Base-by-base conservation (phyloP, 2,113 vertebrate species). In the Atractosteus spatula region DNA sequence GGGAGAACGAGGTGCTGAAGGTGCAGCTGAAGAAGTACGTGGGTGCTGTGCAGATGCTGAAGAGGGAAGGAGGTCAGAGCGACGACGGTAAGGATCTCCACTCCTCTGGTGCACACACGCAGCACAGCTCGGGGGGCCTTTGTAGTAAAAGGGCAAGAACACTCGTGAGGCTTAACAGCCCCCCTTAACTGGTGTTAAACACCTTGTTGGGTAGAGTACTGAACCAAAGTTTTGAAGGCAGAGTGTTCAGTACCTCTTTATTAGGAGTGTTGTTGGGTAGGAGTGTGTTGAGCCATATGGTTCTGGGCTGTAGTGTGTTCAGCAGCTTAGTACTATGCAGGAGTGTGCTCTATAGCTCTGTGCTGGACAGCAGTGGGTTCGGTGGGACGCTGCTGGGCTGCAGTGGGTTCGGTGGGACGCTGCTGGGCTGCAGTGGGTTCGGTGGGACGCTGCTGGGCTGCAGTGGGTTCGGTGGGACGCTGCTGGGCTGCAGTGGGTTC, bases 1-100 rank as follows among this genome's bases (percentile, higher is more conserved):
- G 97, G 83, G 97, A 99, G 89, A 99, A 99, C 55, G 97, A 99
- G 76, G 97, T 99, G 76, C 93, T 99, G 54, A 99, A 99, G 91
- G 97, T 99, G 78, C 97, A 99, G 72, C 84, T 99, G 79, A 99
- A 98, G 95, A 99, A 99, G 77, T 99, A 99, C 2, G 97, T 99
- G 43, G 97, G 96, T 59, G 97, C 97, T 81, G 97, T 99, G 69
- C 97, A 99, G 92, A 99, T 99, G 97, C 93, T 99, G 86, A 97
- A 96, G 89, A 91, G 97, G 89, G 97, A 99, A 88, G 90, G 88
- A 45, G 94, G 93, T 76, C 94, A 95, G 61, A 82, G 88, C 65
- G 79, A 90, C 45, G 95, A 98, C 75, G 94, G 97, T 99, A 92
- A 96, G 86, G 7, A 41, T 14, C 14, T 17, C 14, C 3, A 3